These are phyloP conservation scores for Chrysomela aeneicollis DNA, from an alignment of 2,888 invertebrate genomes.

Conservation along the genomic window DNA sequence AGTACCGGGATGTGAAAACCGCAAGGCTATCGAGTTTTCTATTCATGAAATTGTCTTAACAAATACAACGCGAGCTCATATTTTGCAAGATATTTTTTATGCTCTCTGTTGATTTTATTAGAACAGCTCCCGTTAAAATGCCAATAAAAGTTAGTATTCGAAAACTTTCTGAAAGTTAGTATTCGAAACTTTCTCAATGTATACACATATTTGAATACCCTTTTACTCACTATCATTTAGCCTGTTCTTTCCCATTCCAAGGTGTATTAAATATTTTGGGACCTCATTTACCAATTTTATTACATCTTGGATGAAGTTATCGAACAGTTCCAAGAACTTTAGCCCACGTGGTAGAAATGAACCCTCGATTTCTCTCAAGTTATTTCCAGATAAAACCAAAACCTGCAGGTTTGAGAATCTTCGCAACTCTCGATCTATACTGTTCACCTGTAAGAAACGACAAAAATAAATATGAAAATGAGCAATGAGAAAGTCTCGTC, in stretches of 20 bases:
- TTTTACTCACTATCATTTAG: slow-evolving; percentile 53
- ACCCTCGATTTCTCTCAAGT: slow-evolving; percentile 56
- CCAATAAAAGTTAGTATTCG: too few species aligned
- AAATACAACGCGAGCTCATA: too few species aligned
- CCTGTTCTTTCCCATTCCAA: slow-evolving; percentile 66
- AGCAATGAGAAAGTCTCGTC: background rate
- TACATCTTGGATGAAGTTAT: slow-evolving; percentile 61
- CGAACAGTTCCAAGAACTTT: slow-evolving; percentile 62
- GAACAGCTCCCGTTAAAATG: too few species aligned
- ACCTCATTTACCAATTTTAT: slow-evolving; percentile 54
- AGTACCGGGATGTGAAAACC: too few species aligned
- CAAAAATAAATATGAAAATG: background rate
- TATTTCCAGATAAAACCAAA: slow-evolving; percentile 63
- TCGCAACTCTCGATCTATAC: slow-evolving; percentile 59
- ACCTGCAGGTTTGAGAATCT: slow-evolving; percentile 60
- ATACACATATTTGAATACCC: too few species aligned
- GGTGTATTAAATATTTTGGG: slow-evolving; percentile 61
- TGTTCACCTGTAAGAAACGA: slow-evolving; percentile 60
- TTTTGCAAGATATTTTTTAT: too few species aligned
- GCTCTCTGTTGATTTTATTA: too few species aligned
- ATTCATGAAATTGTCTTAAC: too few species aligned
- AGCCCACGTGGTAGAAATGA: slow-evolving; percentile 60
- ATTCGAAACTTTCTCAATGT: too few species aligned
- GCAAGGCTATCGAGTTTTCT: too few species aligned
- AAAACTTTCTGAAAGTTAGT: too few species aligned